Base-by-base conservation (phyloP, 2,797 vertebrate species). In the Pipistrellus nathusii region DNA sequence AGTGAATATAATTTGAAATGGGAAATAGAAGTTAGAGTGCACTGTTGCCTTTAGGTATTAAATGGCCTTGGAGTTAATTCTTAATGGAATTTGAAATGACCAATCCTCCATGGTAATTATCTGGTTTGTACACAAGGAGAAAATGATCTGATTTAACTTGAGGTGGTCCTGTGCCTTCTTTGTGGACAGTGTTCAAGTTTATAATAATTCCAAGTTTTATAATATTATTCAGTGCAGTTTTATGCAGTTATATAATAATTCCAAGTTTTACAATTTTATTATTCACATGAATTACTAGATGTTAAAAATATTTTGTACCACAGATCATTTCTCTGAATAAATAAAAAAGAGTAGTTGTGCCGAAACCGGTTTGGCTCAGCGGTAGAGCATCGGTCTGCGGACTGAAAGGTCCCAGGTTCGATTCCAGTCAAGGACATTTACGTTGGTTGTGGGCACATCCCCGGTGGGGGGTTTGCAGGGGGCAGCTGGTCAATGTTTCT, bases 161-260 rank as follows among this genome's bases (percentile, higher is more conserved):
- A 83, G 51, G 92, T 96, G 30, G 23, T 64, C 32, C 81, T 90
- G 21, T 87, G 72, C 51, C 53, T 88, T 96, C 17, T 55, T 10
- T 88, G 85, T 90, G 35, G 53, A 62, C 0, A 15, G 1, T 62
- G 38, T 7, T 18, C 41, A 51, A 18, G 41, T 94, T 96, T 72
- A n/a, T 88, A 94, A 81, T 30, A 94, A 84, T 15, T 84, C 23
- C 4, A 55, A 32, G 5, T 53, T 53, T 53, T 18, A 53, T 2
- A 53, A 18, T 59, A 92, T 4, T 93, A 38, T 53, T 69, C 17
- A 46, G 38, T 7, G 21, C 41, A 51, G 21, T 46, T 94, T 96
- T 72, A 35, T 78, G 62, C 30, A 94, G 13, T 57, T 92, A 77
- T 72, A 35, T 88, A 94, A 82, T 30, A 94, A 84, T 15, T 84